These are phyloP conservation scores for Megastigmus dorsalis DNA, from an alignment of 2,888 invertebrate species.

Conservation along the genomic window DNA sequence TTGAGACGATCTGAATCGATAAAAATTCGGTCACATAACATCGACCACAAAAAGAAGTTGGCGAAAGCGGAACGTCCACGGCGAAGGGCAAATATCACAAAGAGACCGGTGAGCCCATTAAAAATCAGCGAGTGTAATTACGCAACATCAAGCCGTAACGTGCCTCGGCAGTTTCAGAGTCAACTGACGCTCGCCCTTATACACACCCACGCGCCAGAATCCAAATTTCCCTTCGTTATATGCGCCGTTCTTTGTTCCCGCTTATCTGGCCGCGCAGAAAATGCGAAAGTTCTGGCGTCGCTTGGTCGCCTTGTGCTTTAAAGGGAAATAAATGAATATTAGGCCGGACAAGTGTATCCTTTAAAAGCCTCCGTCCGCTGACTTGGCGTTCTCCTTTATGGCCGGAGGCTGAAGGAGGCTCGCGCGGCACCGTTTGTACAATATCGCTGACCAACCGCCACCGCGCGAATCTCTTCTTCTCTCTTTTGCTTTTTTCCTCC, in stretches of 20 bases:
- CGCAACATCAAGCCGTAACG: conserved; percentile 28
- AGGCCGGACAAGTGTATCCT: conserved; percentile 15
- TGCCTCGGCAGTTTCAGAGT: background rate
- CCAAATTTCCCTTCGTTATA: conserved; percentile 20
- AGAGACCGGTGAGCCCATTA: too few relatives aligned
- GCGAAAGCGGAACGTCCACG: too few relatives aligned
- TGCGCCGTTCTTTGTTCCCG: conserved; percentile 34
- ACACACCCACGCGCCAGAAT: background rate
- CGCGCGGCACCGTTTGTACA: conserved; percentile 26
- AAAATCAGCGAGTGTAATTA: conserved; percentile 40
- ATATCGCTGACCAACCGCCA: conserved; percentile 24
- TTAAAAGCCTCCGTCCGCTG: conserved; percentile 2
- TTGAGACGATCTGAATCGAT: too few relatives aligned
- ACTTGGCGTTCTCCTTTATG: conserved; percentile 37
- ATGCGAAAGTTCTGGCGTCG: conserved; percentile 2
- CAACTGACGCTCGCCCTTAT: background rate
- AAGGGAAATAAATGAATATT: conserved; percentile 40
- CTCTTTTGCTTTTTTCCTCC: background rate
- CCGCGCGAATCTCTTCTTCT: conserved; percentile 40
- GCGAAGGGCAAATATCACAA: too few relatives aligned
- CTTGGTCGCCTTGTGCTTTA: conserved; percentile 6
- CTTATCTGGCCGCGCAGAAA: conserved; percentile 3
- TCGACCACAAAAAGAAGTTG: too few relatives aligned
- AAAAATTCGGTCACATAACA: too few relatives aligned
- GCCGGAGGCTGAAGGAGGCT: background rate